phyloP scores from a whole-genome alignment of 2,888 invertebrate genomes.

The Drosophila engyochracea region DNA sequence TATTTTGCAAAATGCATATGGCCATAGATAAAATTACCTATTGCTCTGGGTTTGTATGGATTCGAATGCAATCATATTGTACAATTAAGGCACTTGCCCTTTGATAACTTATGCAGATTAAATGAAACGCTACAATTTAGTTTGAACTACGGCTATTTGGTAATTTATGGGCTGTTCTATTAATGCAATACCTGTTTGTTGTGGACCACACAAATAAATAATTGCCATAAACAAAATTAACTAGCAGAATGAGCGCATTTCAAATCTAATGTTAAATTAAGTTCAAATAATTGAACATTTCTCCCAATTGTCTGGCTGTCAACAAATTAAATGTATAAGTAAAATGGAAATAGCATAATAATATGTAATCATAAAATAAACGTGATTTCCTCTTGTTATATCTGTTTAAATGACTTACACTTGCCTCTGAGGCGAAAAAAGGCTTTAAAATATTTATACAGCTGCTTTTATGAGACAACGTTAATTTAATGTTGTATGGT shows the following conservation, averaged over 20 bases:
- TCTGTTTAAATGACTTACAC: background rate
- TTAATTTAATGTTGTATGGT: background rate
- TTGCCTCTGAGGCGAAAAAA: background rate
- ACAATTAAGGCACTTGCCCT: slow-evolving; percentile 59
- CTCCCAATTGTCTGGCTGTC: background rate
- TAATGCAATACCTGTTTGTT: slow-evolving; percentile 31
- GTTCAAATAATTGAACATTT: slow-evolving; percentile 1
- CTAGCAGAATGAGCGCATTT: background rate
- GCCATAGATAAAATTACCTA: slow-evolving; percentile 49
- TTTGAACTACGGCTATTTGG: slow-evolving; percentile 36
- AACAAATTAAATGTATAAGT: slow-evolving; percentile 2
- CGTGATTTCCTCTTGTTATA: background rate
- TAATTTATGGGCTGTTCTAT: slow-evolving; percentile 40
- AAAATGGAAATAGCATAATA: background rate
- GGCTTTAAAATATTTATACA: background rate
- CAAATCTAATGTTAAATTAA: slow-evolving; percentile 1
- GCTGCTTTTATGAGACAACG: background rate
- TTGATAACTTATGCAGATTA: slow-evolving; percentile 74
- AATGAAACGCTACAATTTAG: slow-evolving; percentile 42
- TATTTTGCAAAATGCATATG: slow-evolving; percentile 18
- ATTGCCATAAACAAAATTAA: slow-evolving; percentile 2
- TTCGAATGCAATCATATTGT: slow-evolving; percentile 36
- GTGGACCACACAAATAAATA: slow-evolving; percentile 12
- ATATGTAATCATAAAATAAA: background rate
- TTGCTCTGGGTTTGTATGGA: slow-evolving; percentile 11